Percentiles rank a stretch among this genome's conserved stretches.
Conservation (phyloP, 1,140 invertebrate species). For the Meloidogyne hapla region DNA sequence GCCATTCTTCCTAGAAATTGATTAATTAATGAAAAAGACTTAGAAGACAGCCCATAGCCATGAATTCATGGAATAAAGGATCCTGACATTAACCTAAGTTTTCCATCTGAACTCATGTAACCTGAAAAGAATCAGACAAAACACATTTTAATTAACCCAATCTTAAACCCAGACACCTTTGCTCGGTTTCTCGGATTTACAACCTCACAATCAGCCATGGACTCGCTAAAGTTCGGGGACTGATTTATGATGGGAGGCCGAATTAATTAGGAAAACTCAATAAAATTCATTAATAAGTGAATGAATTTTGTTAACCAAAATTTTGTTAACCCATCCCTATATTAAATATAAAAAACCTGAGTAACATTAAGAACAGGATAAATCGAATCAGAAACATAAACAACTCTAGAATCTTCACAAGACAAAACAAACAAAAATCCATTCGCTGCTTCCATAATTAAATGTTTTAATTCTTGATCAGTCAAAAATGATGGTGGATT, state of each 20-base stretch:
- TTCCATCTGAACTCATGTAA: too few species aligned
- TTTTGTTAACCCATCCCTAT: neutral
- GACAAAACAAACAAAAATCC: slow-evolving; percentile 98
- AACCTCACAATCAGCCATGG: too few species aligned
- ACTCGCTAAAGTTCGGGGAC: too few species aligned
- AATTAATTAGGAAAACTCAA: too few species aligned
- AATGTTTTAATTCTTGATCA: slow-evolving; percentile 96
- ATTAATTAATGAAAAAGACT: neutral
- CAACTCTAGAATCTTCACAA: slow-evolving; percentile 91
- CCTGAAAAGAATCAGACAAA: too few species aligned
- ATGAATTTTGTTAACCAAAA: too few species aligned
- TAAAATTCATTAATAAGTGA: too few species aligned
- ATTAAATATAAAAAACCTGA: slow-evolving; percentile 68
- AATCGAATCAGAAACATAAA: slow-evolving; percentile 97
- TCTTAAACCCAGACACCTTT: too few species aligned
- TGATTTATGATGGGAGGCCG: too few species aligned
- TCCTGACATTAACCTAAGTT: too few species aligned
- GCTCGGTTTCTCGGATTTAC: too few species aligned
- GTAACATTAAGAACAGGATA: slow-evolving; percentile 93
- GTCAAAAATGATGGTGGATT: slow-evolving; percentile 98
- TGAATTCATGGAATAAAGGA: neutral
- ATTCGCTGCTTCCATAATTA: slow-evolving; percentile 97
- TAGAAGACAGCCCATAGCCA: neutral
- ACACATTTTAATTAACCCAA: too few species aligned
- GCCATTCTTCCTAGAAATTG: slow-evolving; percentile 83